Percentiles rank a stretch among this genome's conserved stretches.
Evolutionary conservation across 1,140 invertebrate genomes (phyloP).

Genomic region (Cotesia vestalis): DNA sequence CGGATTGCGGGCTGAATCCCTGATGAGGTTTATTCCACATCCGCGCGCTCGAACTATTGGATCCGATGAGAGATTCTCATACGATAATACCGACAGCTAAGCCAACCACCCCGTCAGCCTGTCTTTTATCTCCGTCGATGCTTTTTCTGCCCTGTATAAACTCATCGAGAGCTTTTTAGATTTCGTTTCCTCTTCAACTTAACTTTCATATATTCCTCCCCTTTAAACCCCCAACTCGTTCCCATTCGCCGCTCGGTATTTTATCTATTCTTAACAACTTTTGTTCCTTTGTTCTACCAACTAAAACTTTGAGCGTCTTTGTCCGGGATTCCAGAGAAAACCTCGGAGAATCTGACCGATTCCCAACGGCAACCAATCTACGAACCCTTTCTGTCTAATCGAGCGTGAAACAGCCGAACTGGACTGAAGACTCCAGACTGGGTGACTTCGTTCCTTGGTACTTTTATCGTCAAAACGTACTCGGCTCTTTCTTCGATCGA

Average conservation of each 20-base stretch:
- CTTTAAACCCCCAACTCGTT: not conserved
- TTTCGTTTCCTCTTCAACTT: slow-evolving; percentile 37
- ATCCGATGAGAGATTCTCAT: slow-evolving; percentile 62
- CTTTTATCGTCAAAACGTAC: slow-evolving; percentile 9
- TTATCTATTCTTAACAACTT: slow-evolving; percentile 13
- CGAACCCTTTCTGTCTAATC: slow-evolving; percentile 60
- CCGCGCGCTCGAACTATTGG: slow-evolving; percentile 62
- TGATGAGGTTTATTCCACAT: slow-evolving; percentile 66
- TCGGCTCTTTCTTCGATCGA: slow-evolving; percentile 31
- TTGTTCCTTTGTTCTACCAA: not conserved
- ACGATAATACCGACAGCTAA: slow-evolving; percentile 51
- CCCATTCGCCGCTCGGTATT: not conserved
- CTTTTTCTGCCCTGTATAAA: slow-evolving; percentile 44
- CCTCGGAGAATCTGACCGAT: slow-evolving; percentile 8
- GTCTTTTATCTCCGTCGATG: slow-evolving; percentile 27
- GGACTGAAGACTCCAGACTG: slow-evolving; percentile 48
- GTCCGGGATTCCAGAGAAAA: too few species aligned
- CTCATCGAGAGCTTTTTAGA: slow-evolving; percentile 45
- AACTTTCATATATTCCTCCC: slow-evolving; percentile 34
- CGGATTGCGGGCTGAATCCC: slow-evolving; percentile 64
- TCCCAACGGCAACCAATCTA: slow-evolving; percentile 44
- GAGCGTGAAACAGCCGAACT: slow-evolving; percentile 57
- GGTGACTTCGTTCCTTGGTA: too few species aligned
- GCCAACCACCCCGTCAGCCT: slow-evolving; percentile 31
- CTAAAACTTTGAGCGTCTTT: not conserved